Percentiles rank a stretch among this genome's conserved stretches.
phyloP scores from a whole-genome alignment of 2,113 vertebrate genomes.

The Amphilophus citrinellus region DNA sequence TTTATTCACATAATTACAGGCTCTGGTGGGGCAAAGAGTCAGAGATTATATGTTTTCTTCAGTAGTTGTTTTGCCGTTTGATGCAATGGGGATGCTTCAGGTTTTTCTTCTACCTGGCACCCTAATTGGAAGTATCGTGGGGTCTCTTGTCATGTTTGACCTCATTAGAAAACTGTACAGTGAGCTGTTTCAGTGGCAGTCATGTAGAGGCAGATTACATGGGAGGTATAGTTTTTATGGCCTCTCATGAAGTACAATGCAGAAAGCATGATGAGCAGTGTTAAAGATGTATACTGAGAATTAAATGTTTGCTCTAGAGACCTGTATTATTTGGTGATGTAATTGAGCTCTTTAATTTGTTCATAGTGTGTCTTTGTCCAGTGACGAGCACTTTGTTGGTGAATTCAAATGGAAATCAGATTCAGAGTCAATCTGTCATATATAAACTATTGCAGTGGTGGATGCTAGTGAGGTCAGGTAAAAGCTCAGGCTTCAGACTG shows the following conservation, averaged over 20 bases:
- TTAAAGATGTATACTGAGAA: not conserved
- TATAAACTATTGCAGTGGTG: not conserved
- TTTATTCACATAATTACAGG: conserved; percentile 73
- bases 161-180: not conserved
- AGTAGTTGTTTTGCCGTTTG: conserved; percentile 19
- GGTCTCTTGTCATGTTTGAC: not conserved
- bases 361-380: not conserved
- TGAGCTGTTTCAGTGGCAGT: not conserved
- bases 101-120: not conserved
- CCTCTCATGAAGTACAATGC: not conserved
- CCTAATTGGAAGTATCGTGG: conserved; percentile 1
- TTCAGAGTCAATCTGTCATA: not conserved
- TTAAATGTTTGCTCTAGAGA: not conserved
- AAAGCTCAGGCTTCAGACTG: no score
- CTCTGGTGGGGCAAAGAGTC: conserved; percentile 45
- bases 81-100: not conserved
- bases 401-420: not conserved
- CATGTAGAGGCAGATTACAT: conserved; percentile 6
- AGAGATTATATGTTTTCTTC: conserved; percentile 59
- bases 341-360: not conserved
- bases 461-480: not conserved
- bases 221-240: not conserved
- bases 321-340: not conserved
- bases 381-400: not conserved
- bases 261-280: not conserved